Base-by-base conservation (phyloP, 1,140 invertebrate genomes). In the Argopecten irradians region DNA sequence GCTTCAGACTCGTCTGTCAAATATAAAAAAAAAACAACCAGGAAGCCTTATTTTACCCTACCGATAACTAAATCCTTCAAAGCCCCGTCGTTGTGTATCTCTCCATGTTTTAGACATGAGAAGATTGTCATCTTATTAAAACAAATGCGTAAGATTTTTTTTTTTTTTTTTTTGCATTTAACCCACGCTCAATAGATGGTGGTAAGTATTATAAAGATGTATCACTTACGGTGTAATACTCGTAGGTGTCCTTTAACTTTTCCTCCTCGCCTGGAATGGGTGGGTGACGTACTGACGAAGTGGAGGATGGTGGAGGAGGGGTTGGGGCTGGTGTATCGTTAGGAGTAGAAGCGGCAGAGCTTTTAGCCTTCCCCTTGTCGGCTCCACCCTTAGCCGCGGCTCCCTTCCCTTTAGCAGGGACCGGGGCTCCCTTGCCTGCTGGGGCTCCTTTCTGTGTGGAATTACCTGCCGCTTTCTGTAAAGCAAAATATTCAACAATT, bases 201-300 rank as follows among this genome's bases (percentile, higher is more conserved):
- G n/a, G n/a, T n/a, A n/a, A n/a, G n/a, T n/a, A n/a, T n/a, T n/a
- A n/a, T n/a, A n/a, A n/a, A n/a, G n/a, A n/a, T n/a, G n/a, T 19
- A 13, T 41, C 19, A 41, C 84, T 85, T 36, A 91, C 90, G 85
- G 46, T 88, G 85, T 91, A 91, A 55, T 91, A 91, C 22, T 84
- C 83, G 19, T 84, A 83, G 34, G 88, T 86, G 46, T 91, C 85
- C 9, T 89, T 34, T 1, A 84, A 82, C 28, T 87, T 87, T 8
- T 89, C 9, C 28, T 87, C 86, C 33, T 87, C 83, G n/a, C 86
- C 86, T 36, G 32, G 86, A 14, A 43, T 88, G 82, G 22, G 32
- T 33, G 90, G 90, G 41, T 91, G 90, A 84, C 87, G 89, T 2
- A 84, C 28, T 14, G 36, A 34, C 14, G 55, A 46, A 0, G 83